Conservation (phyloP, 2,888 invertebrate species). For the Ischnura elegans region DNA sequence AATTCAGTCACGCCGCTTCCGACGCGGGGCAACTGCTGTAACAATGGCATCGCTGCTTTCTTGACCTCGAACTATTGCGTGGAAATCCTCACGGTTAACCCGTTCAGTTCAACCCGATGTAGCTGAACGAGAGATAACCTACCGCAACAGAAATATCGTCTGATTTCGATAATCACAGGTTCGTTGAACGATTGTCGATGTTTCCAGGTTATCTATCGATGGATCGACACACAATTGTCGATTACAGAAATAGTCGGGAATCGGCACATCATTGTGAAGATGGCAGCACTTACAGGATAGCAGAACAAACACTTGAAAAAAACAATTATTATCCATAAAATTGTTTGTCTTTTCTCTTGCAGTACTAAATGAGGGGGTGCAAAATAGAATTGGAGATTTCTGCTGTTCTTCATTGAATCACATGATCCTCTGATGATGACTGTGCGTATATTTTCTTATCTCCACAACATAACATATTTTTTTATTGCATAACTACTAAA, state of each 20-base stretch:
- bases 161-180: not conserved
- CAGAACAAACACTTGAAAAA: constrained; percentile 54
- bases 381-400: not conserved
- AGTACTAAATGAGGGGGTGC: constrained; percentile 47
- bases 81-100: not conserved
- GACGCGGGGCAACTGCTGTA: constrained; percentile 49
- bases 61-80: constrained; percentile 40
- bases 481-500: constrained; percentile 48
- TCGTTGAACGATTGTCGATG: not conserved
- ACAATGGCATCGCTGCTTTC: constrained; percentile 26
- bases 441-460: constrained; percentile 65
- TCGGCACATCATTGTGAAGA: constrained; percentile 43
- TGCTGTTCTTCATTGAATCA: constrained; percentile 32
- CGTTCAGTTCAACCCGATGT: not conserved
- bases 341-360: constrained; percentile 29
- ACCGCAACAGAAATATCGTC: not conserved
- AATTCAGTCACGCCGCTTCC: constrained; percentile 54
- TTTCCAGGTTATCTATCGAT: not conserved
- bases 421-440: constrained; percentile 37
- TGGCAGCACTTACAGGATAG: constrained; percentile 60
- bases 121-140: not conserved
- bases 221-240: constrained; percentile 41
- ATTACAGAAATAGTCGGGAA: constrained; percentile 49
- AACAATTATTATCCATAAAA: constrained; percentile 51
- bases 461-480: constrained; percentile 24